Evolutionary conservation across 1,140 invertebrate species (phyloP).

Genomic region (Lanistes nyassanus): DNA sequence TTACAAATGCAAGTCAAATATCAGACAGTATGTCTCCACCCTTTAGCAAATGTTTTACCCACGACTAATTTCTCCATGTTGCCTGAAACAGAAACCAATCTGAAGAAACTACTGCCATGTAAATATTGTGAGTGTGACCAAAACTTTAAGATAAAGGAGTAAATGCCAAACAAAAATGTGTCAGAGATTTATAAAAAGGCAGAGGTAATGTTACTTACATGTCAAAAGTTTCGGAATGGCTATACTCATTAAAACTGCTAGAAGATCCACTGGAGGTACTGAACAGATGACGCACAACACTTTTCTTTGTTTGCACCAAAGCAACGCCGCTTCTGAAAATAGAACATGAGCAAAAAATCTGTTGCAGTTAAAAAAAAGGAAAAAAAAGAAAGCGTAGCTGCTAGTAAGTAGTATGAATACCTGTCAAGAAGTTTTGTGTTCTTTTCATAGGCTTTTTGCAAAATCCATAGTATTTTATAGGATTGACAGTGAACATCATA

Average conservation of each 20-base stretch:
- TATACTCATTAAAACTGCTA: slow-evolving; percentile 3
- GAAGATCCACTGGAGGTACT: not conserved
- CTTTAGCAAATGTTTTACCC: no score
- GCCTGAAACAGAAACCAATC: no score
- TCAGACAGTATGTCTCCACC: not conserved
- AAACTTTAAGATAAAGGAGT: not conserved
- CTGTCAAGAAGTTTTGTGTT: not conserved
- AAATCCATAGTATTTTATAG: not conserved
- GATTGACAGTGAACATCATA: not conserved
- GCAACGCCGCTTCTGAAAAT: not conserved
- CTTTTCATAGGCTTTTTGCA: not conserved
- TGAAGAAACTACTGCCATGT: no score
- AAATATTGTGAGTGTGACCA: no score
- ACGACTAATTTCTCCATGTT: no score
- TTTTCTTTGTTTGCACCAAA: slow-evolving; percentile 2
- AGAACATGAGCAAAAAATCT: not conserved
- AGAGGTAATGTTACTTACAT: slow-evolving; percentile 17
- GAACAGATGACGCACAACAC: not conserved
- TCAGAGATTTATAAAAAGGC: not conserved
- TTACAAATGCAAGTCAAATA: no score
- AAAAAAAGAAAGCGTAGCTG: not conserved
- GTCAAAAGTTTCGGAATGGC: slow-evolving; percentile 20
- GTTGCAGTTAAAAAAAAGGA: slow-evolving; percentile 4
- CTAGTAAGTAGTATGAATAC: not conserved
- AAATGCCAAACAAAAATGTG: not conserved